phyloP scores from a whole-genome alignment of 2,888 invertebrate species.

The Clivina fossor region DNA sequence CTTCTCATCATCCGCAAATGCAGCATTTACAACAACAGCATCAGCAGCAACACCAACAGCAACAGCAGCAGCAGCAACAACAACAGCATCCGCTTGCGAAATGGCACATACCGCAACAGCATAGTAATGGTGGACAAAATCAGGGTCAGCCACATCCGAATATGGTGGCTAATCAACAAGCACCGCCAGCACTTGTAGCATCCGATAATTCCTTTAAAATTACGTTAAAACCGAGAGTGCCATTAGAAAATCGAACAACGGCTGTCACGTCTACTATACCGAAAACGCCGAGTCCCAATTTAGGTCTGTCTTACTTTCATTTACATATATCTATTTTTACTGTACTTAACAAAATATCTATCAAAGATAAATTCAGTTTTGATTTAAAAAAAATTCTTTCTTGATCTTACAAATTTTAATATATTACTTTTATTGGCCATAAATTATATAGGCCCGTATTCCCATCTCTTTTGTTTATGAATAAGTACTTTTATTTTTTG shows the following conservation, averaged over 20 bases:
- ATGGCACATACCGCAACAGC: conserved; percentile 82
- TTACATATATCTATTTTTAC: conserved; percentile 22
- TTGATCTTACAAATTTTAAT: too few species aligned
- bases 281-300: conserved; percentile 81
- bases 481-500: too few species aligned
- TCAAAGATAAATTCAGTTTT: too few species aligned
- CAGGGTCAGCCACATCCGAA: too few species aligned
- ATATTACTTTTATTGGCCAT: too few species aligned
- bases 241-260: conserved; percentile 41
- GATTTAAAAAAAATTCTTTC: too few species aligned
- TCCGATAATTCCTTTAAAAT: conserved; percentile 66
- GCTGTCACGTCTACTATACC: conserved; percentile 78
- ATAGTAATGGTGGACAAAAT: conserved; percentile 56
- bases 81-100: conserved; percentile 52
- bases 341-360: too few species aligned
- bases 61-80: conserved; percentile 41
- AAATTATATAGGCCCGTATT: too few species aligned
- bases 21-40: conserved; percentile 40
- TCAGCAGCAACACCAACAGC: conserved; percentile 35
- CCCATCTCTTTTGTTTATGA: too few species aligned
- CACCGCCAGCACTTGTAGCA: conserved; percentile 37
- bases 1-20: too few species aligned
- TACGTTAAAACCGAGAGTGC: conserved; percentile 56
- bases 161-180: conserved; percentile 27
- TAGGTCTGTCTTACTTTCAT: conserved; percentile 52